Evolutionary conservation across 2,797 vertebrate species (phyloP), one percentile per base, ranked within the genome.

Genomic region (Coregonus sp.): DNA sequence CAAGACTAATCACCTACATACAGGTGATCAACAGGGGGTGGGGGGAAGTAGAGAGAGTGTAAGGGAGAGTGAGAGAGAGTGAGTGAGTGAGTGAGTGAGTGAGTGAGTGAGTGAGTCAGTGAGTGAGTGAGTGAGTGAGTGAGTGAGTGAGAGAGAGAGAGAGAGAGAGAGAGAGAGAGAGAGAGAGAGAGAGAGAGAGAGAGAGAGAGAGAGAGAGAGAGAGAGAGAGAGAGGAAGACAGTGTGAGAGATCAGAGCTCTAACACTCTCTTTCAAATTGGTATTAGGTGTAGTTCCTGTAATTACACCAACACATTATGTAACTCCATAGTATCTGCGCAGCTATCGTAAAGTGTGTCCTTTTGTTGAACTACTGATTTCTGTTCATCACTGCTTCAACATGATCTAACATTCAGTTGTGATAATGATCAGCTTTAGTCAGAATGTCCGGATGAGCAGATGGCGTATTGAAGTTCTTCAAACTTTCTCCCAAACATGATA

Each of bases 391-490:
- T 70, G 72, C 12, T 75, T 66, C 79, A 65, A 79, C 66, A 74
- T 63, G 56, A 67, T 20, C 7, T 63, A 18, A 63, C 20, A 20
- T 84, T 80, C 80, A 80, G 78, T 59, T 70, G 40, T 50, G 35
- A 37, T 12, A 14, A 70, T 20, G 35, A 75, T 82, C 75, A 63
- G 70, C 74, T 81, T 75, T 66, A 79, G 85, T 81, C 75, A 81
- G 74, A 69, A 84, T 81, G 77, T 80, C 59, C 72, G 66, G 81
- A 86, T 74, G 81, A 83, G 78, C 84, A 84, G 70, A 59, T 59
- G 56, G 29, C 29, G 15, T 81, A 77, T 83, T 82, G 75, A 81
- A 77, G 77, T 70, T 78, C 63, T 78, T 78, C 78, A 84, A 81
- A 80, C 65, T 14, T 20, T 85, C 76, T 75, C 63, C 1, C 3